A percentile compares a stretch with the other conserved stretches of the same genome.
Evolutionary conservation across 2,888 invertebrate species (phyloP).

Genomic region (Spialia ferax): DNA sequence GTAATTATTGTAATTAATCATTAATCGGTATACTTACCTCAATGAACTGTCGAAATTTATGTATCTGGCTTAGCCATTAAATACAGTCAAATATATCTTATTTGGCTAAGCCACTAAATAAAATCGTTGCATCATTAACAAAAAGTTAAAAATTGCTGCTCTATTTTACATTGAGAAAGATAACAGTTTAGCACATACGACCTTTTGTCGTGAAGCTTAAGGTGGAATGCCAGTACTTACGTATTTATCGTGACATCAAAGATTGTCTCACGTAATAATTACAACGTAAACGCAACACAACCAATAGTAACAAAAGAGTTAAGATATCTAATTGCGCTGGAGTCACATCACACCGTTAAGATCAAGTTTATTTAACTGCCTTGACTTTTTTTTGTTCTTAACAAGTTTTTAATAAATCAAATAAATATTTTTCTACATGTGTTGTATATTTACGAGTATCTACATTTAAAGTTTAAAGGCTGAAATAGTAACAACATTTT

Average conservation of each 20-base stretch:
- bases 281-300: constrained; percentile 39
- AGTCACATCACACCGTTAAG: constrained; percentile 53
- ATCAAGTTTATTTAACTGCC: not conserved
- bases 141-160: not conserved
- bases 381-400: not conserved
- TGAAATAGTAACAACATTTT: too few species aligned
- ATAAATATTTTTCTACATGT: too few species aligned
- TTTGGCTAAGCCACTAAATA: too few species aligned
- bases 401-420: too few species aligned
- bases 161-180: not conserved
- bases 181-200: not conserved
- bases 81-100: too few species aligned
- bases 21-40: too few species aligned
- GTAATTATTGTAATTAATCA: too few species aligned
- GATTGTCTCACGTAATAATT: constrained; percentile 42
- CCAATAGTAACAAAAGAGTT: constrained; percentile 47
- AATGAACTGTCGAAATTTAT: too few species aligned
- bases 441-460: too few species aligned
- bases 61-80: too few species aligned
- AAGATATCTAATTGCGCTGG: constrained; percentile 40
- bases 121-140: too few species aligned
- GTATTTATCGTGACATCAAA: constrained; percentile 34
- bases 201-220: constrained; percentile 17
- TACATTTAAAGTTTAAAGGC: too few species aligned
- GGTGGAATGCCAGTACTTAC: constrained; percentile 22